These are phyloP conservation scores for Acleris literana DNA, from an alignment of 2,888 invertebrate species.

Conservation along the genomic window DNA sequence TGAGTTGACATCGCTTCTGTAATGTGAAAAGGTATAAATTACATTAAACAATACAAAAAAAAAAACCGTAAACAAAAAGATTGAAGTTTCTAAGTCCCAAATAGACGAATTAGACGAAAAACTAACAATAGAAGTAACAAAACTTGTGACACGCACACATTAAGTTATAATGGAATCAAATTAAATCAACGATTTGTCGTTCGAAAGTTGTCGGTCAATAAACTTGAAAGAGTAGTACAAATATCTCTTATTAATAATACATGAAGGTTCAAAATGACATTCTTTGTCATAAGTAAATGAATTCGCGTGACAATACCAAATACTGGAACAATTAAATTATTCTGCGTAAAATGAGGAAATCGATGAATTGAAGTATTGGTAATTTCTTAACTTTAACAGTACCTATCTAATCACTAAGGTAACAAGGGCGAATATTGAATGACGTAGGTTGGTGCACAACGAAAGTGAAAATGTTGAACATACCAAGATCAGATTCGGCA, in stretches of 20 bases:
- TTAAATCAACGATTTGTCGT: neutral
- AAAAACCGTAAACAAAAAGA: constrained; percentile 21
- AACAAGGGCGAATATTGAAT: no score
- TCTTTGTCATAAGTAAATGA: neutral
- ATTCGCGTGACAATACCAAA: constrained; percentile 6
- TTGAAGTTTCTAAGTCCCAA: neutral
- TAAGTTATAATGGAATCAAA: neutral
- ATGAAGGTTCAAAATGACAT: neutral
- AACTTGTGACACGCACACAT: neutral
- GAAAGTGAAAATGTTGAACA: no score
- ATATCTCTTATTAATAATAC: neutral
- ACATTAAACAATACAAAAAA: constrained; percentile 9
- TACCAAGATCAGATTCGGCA: no score
- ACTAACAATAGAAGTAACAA: neutral
- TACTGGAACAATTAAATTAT: neutral
- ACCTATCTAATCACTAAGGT: neutral
- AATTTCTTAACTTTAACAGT: neutral
- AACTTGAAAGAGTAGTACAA: neutral
- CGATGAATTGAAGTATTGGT: neutral
- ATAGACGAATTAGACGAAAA: neutral
- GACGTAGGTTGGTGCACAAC: no score
- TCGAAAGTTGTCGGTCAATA: constrained; percentile 6
- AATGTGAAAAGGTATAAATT: constrained; percentile 15
- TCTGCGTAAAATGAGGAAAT: constrained; percentile 13
- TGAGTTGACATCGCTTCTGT: constrained; percentile 28